Conservation (phyloP, 2,113 vertebrate genomes). For the Planiliza haematocheilus region DNA sequence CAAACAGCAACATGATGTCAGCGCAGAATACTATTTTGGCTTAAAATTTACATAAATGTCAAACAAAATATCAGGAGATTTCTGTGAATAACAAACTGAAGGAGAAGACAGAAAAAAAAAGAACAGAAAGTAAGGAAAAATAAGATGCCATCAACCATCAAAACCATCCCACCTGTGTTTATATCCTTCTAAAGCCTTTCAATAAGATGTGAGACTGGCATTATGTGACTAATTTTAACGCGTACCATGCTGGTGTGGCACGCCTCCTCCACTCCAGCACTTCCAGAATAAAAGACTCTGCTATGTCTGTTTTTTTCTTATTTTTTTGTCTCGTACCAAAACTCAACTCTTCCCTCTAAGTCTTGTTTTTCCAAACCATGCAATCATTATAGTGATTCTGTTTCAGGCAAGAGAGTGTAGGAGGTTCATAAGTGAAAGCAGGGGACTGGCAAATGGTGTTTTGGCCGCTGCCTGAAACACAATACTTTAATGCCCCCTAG, state of each 20-base stretch:
- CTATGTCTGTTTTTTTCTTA: neutral
- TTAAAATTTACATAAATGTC: neutral
- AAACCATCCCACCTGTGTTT: neutral
- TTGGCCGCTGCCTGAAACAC: conserved; percentile 16
- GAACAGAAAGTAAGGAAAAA: neutral
- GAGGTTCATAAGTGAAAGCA: conserved; percentile 47
- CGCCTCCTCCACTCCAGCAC: conserved; percentile 13
- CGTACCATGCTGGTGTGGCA: conserved; percentile 1
- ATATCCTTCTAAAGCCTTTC: neutral
- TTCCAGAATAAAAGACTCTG: neutral
- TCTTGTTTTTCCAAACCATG: conserved; percentile 36
- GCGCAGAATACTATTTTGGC: neutral
- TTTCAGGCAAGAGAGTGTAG: conserved; percentile 48
- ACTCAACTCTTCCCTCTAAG: conserved; percentile 20
- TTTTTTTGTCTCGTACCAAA: neutral
- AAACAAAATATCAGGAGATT: neutral
- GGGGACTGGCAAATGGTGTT: conserved; percentile 31
- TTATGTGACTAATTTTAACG: conserved; percentile 3
- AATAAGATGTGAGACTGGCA: neutral
- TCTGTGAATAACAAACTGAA: neutral
- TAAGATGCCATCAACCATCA: neutral
- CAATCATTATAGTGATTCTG: conserved; percentile 48
- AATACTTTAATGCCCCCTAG: conserved; percentile 70
- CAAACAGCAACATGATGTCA: neutral
- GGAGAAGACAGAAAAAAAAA: neutral